Conservation (phyloP, 2,113 vertebrate genomes). For the Coryphaenoides rupestris region DNA sequence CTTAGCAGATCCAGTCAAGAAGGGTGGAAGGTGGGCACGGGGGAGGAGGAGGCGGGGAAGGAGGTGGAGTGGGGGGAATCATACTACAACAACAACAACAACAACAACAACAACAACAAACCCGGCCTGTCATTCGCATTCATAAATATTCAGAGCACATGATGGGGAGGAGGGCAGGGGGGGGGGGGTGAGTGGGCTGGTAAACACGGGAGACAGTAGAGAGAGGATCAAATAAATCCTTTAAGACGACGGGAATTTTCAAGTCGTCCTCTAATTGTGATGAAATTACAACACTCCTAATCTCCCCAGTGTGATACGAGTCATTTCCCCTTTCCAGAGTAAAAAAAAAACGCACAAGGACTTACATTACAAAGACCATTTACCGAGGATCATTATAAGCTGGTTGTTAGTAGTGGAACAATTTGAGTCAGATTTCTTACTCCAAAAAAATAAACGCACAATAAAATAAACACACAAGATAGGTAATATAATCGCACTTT, state of each 20-base stretch:
- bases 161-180: conserved; percentile 30
- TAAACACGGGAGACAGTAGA: conserved; percentile 52
- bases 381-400: conserved; percentile 51
- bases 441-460: no score
- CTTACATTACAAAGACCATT: conserved; percentile 62
- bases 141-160: conserved; percentile 69
- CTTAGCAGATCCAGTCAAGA: conserved; percentile 55
- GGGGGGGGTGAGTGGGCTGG: conserved; percentile 31
- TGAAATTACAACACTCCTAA: conserved; percentile 74
- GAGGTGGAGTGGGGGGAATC: no score
- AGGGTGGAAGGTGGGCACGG: conserved; percentile 22
- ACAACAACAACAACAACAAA: conserved; percentile 59
- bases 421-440: conserved; percentile 26
- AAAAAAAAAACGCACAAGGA: conserved; percentile 52
- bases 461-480: no score
- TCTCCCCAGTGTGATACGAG: conserved; percentile 66
- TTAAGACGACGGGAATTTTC: conserved; percentile 60
- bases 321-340: conserved; percentile 64
- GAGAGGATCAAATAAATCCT: conserved; percentile 67
- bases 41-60: no score
- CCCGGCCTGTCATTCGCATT: conserved; percentile 50
- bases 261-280: conserved; percentile 71
- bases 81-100: no score
- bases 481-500: no score
- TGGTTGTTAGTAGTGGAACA: conserved; percentile 2